Evolutionary conservation across 2,113 vertebrate genomes (phyloP).

Genomic region (Hippocampus abdominalis): DNA sequence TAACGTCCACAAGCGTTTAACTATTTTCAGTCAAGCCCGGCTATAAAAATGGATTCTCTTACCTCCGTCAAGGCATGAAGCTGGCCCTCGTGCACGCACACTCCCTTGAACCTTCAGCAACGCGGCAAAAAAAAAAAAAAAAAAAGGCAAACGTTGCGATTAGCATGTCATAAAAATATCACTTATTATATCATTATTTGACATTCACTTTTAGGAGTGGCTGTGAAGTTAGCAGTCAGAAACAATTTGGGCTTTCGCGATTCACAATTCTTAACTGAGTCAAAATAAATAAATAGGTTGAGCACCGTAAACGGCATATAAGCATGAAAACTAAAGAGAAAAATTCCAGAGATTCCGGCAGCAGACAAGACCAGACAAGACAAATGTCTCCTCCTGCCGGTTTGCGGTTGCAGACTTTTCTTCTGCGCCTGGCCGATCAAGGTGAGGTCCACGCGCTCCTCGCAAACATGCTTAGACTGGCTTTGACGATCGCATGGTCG

Average conservation of each 20-base stretch:
- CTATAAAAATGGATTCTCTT: conserved; percentile 55
- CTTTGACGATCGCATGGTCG: background rate
- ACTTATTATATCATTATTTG: background rate
- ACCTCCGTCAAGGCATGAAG: conserved; percentile 97
- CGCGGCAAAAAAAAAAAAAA: conserved; percentile 27
- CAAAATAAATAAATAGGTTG: background rate
- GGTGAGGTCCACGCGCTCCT: background rate
- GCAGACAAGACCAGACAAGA: conserved; percentile 1
- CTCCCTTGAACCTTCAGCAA: conserved; percentile 91
- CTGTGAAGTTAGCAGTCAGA: background rate
- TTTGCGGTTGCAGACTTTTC: background rate
- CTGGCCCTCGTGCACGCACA: conserved; percentile 96
- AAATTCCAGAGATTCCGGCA: background rate
- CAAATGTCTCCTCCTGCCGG: background rate
- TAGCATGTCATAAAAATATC: background rate
- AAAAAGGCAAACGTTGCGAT: conserved; percentile 10
- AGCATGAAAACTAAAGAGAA: background rate
- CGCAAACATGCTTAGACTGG: background rate
- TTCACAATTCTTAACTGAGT: background rate
- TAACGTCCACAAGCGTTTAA: background rate
- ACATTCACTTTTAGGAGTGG: background rate
- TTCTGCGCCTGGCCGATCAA: background rate
- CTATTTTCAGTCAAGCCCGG: background rate
- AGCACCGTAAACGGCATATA: background rate
- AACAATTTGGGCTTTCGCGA: background rate